Conservation (phyloP, 2,888 invertebrate genomes). For the Mimas tiliae region DNA sequence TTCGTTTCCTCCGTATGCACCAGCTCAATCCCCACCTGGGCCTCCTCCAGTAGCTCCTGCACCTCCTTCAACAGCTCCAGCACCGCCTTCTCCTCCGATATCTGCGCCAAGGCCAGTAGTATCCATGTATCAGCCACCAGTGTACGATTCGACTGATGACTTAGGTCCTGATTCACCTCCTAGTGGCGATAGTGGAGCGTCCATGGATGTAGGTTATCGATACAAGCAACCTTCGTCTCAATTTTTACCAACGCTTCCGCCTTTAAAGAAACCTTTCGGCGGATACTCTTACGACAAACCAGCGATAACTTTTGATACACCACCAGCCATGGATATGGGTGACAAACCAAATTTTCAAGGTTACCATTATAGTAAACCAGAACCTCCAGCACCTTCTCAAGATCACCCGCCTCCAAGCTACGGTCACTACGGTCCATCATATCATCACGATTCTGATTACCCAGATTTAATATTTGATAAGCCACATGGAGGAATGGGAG, state of each 20-base stretch:
- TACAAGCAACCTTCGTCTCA: conserved; percentile 62
- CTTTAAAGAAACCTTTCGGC: conserved; percentile 59
- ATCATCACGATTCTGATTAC: conserved; percentile 59
- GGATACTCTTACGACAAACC: conserved; percentile 75
- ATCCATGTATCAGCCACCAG: conserved; percentile 51
- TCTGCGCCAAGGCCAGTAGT: conserved; percentile 41
- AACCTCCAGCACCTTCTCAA: conserved; percentile 49
- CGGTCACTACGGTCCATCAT: conserved; percentile 54
- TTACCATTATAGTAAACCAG: conserved; percentile 64
- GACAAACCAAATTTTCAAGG: conserved; percentile 59
- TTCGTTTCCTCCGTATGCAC: conserved; percentile 74
- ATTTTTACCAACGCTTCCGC: conserved; percentile 62
- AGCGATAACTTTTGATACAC: conserved; percentile 48
- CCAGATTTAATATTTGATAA: conserved; percentile 69
- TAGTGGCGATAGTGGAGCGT: conserved; percentile 49
- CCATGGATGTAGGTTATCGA: conserved; percentile 61
- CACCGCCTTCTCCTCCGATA: conserved; percentile 65
- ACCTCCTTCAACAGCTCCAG: conserved; percentile 76
- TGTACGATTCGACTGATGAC: conserved; percentile 43
- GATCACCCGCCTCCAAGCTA: conserved; percentile 47
- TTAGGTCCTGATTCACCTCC: conserved; percentile 46
- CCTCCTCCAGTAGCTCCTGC: conserved; percentile 25
- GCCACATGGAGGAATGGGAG: conserved; percentile 52
- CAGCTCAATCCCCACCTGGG: conserved; percentile 37
- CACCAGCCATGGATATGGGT: conserved; percentile 47